A percentile compares a stretch with the other conserved stretches of the same genome.
phyloP scores from a whole-genome alignment of 2,888 invertebrate genomes.

The Andrena trimmerana region DNA sequence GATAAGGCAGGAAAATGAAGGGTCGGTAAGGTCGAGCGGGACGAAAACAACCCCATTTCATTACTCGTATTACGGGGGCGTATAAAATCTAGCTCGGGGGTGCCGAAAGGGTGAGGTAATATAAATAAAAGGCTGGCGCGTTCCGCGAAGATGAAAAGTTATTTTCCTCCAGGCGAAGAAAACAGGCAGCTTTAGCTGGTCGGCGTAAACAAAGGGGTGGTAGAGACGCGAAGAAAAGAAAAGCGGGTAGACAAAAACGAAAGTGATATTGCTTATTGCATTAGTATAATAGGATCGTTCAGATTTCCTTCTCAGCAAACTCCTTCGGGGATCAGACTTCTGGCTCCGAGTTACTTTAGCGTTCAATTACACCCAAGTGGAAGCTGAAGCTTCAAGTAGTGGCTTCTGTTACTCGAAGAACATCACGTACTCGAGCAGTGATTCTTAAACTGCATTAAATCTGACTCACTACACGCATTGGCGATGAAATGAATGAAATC shows the following conservation, averaged over 20 bases:
- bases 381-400: slow-evolving; percentile 15
- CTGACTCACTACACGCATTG: no score
- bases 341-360: slow-evolving; percentile 17
- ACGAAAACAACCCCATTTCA: slow-evolving; percentile 44
- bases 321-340: slow-evolving; percentile 13
- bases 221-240: slow-evolving; percentile 16
- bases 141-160: slow-evolving; percentile 76
- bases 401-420: background rate
- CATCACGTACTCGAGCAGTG: background rate
- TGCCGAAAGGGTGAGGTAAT: slow-evolving; percentile 51
- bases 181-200: slow-evolving; percentile 71
- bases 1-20: slow-evolving; percentile 65
- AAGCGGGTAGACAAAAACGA: background rate
- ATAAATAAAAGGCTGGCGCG: slow-evolving; percentile 73
- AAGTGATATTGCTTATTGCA: background rate
- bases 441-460: background rate
- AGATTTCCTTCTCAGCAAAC: background rate
- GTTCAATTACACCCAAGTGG: slow-evolving; percentile 33
- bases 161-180: slow-evolving; percentile 67
- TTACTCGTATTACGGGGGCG: slow-evolving; percentile 63
- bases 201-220: slow-evolving; percentile 73
- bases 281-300: background rate
- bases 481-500: no score
- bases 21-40: slow-evolving; percentile 62
- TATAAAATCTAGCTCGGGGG: slow-evolving; percentile 53